These are phyloP conservation scores for Lophochroa leadbeateri DNA, from an alignment of 2,113 vertebrate genomes.

Conservation along the genomic window DNA sequence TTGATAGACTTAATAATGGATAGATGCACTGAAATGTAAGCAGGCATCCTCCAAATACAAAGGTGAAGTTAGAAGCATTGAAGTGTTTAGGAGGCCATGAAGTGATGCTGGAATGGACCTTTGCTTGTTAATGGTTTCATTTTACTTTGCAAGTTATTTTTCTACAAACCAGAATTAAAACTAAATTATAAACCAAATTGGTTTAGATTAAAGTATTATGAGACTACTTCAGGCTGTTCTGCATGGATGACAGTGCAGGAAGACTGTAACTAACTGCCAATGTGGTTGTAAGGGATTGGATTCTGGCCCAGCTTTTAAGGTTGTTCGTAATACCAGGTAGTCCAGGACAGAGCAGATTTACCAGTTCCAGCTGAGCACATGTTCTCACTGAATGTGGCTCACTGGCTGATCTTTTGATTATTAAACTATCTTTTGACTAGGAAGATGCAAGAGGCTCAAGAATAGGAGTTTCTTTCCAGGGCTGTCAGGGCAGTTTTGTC, in stretches of 20 bases:
- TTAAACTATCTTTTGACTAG: not conserved
- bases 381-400: not conserved
- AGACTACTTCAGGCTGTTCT: slow-evolving; percentile 11
- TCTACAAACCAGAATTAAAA: slow-evolving; percentile 8
- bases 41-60: not conserved
- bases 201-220: slow-evolving; percentile 20
- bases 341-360: not conserved
- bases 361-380: not conserved
- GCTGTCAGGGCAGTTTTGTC: not conserved
- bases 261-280: not conserved
- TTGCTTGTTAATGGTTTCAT: not conserved
- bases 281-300: not conserved
- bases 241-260: not conserved
- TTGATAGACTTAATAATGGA: not conserved
- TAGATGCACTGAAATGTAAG: not conserved
- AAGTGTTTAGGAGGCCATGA: not conserved
- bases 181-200: not conserved
- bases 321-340: not conserved
- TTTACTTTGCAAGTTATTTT: slow-evolving; percentile 11
- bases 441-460: not conserved
- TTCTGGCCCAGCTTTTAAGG: not conserved
- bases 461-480: not conserved
- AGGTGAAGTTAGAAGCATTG: not conserved
- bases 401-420: not conserved
- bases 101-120: not conserved